A percentile compares a stretch with the other conserved stretches of the same genome.
phyloP scores from a whole-genome alignment of 2,113 vertebrate species.

The Herpailurus yagouaroundi region DNA sequence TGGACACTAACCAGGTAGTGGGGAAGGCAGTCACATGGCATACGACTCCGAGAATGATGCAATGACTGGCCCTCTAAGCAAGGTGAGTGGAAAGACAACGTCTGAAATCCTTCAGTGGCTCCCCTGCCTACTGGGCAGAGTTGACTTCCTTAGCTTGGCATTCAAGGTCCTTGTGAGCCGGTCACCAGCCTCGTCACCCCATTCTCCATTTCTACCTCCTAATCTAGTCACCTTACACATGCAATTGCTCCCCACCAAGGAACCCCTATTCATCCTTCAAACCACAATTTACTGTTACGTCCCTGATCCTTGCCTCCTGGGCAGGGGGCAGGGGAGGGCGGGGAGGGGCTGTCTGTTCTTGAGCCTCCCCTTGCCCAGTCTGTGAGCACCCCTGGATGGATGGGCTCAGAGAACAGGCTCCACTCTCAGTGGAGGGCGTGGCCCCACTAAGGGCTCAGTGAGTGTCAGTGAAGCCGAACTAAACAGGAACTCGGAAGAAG shows the following conservation, averaged over 20 bases:
- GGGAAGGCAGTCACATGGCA: background rate
- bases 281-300: background rate
- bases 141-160: background rate
- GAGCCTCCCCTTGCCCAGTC: background rate
- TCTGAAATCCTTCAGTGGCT: background rate
- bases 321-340: background rate
- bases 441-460: background rate
- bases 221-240: background rate
- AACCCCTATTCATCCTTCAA: background rate
- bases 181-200: background rate
- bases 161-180: background rate
- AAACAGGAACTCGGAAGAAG: background rate
- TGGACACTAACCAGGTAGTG: background rate
- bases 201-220: background rate
- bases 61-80: background rate
- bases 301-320: background rate
- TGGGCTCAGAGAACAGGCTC: background rate
- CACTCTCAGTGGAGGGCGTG: background rate
- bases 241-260: background rate
- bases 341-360: background rate
- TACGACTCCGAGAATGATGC: fast-evolving
- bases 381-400: background rate
- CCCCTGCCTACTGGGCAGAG: background rate
- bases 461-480: background rate
- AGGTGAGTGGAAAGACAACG: background rate